A percentile compares a stretch with the other conserved stretches of the same genome.
phyloP scores from a whole-genome alignment of 1,140 invertebrate species.

The Atopsyche davidsoni region DNA sequence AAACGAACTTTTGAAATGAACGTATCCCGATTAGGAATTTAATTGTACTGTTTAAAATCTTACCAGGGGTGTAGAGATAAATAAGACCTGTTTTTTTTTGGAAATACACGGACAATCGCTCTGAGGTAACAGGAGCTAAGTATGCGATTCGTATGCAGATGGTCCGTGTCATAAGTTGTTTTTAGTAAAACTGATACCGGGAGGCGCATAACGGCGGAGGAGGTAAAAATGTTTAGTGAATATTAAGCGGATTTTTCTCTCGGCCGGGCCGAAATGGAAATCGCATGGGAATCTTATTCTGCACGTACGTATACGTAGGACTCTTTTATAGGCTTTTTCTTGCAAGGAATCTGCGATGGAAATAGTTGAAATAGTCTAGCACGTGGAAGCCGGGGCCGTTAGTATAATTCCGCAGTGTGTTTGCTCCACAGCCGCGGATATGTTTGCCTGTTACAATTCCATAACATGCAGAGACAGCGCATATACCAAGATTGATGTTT shows the following conservation, averaged over 20 bases:
- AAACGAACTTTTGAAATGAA: too few relatives aligned
- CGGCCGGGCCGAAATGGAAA: slow-evolving; percentile 15
- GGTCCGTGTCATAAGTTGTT: slow-evolving; percentile 27
- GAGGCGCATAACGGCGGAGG: slow-evolving; percentile 7
- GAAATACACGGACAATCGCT: slow-evolving; percentile 13
- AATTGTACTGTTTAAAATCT: too few relatives aligned
- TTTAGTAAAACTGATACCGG: slow-evolving; percentile 28
- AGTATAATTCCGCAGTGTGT: slow-evolving; percentile 25
- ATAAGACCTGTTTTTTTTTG: slow-evolving; percentile 17
- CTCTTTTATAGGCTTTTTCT: neutral
- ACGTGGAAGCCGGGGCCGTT: slow-evolving; percentile 19
- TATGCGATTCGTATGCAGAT: slow-evolving; percentile 30
- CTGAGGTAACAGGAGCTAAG: slow-evolving; percentile 23
- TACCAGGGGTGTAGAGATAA: slow-evolving; percentile 9
- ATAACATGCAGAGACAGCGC: too few relatives aligned
- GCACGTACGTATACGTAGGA: slow-evolving; percentile 4
- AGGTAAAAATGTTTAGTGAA: slow-evolving; percentile 29
- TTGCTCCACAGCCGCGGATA: too few relatives aligned
- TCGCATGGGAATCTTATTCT: slow-evolving; percentile 16
- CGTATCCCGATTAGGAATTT: too few relatives aligned
- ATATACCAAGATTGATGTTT: too few relatives aligned
- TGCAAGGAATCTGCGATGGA: slow-evolving; percentile 23
- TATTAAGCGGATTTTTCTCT: slow-evolving; percentile 26
- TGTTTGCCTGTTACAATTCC: too few relatives aligned
- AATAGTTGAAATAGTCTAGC: slow-evolving; percentile 17